phyloP scores from a whole-genome alignment of 2,113 vertebrate genomes.

The Pteropus alecto region DNA sequence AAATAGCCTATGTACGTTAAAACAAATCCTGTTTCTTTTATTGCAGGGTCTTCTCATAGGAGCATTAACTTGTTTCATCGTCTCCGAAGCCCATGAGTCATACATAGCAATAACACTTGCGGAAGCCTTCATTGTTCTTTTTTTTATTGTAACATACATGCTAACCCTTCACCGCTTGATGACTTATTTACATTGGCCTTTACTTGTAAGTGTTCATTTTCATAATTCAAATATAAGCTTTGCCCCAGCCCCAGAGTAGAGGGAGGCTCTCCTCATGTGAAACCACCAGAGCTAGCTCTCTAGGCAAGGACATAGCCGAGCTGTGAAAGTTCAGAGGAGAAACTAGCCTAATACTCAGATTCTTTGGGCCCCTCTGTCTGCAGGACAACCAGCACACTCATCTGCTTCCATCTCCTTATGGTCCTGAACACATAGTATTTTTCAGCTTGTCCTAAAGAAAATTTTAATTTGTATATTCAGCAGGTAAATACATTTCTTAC shows the following conservation, averaged over 20 bases:
- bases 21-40: constrained; percentile 22
- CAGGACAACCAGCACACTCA: neutral
- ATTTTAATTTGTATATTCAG: neutral
- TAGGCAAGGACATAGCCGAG: neutral
- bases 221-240: constrained; percentile 31
- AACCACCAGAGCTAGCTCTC: neutral
- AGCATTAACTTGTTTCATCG: constrained; percentile 79
- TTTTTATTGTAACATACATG: constrained; percentile 84
- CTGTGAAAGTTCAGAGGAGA: neutral
- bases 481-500: neutral
- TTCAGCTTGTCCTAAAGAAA: neutral
- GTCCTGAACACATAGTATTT: neutral
- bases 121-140: constrained; percentile 81
- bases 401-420: neutral
- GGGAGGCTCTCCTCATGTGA: neutral
- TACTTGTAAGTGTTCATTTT: constrained; percentile 83
- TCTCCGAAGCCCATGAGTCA: neutral
- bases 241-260: neutral
- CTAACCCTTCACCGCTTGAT: constrained; percentile 83
- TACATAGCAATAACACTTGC: constrained; percentile 80
- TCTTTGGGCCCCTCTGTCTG: neutral
- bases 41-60: constrained; percentile 78
- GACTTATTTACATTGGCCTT: constrained; percentile 85
- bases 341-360: neutral
- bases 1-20: neutral